phyloP scores from a whole-genome alignment of 2,888 invertebrate genomes.

The Trypoxylon attenuatum region DNA sequence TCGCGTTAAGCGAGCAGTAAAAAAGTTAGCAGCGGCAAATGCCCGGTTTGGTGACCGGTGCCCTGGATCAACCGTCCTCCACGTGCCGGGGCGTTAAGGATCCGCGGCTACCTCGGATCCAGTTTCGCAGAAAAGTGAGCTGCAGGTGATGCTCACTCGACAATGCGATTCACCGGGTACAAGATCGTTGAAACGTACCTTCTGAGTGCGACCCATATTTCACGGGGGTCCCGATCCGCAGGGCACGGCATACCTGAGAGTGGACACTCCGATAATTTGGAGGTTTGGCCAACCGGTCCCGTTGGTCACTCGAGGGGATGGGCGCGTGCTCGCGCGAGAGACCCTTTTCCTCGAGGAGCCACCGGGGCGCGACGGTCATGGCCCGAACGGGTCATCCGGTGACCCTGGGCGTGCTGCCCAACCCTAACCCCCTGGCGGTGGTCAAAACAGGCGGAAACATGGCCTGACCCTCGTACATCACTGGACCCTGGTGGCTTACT shows the following conservation, averaged over 20 bases:
- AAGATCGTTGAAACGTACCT: slow-evolving; percentile 64
- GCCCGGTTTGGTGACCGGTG: neutral
- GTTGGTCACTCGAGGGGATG: slow-evolving; percentile 16
- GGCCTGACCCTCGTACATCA: slow-evolving; percentile 73
- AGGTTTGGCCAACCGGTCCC: slow-evolving; percentile 28
- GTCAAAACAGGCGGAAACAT: slow-evolving; percentile 75
- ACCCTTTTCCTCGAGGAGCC: slow-evolving; percentile 48
- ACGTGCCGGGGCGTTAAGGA: neutral
- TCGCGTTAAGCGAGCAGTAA: neutral
- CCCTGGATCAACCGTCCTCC: neutral
- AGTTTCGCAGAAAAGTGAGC: slow-evolving; percentile 47
- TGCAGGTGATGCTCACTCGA: slow-evolving; percentile 61
- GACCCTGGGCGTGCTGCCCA: slow-evolving; percentile 72
- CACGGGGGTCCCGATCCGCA: slow-evolving; percentile 6
- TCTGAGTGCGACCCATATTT: slow-evolving; percentile 47
- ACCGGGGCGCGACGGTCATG: slow-evolving; percentile 64
- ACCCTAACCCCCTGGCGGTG: slow-evolving; percentile 71
- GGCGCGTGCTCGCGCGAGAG: slow-evolving; percentile 45
- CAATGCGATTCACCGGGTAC: slow-evolving; percentile 52
- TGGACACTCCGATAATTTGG: slow-evolving; percentile 52
- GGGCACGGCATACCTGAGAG: slow-evolving; percentile 31
- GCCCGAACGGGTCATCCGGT: slow-evolving; percentile 64
- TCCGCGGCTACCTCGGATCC: slow-evolving; percentile 36
- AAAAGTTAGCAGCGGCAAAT: neutral
- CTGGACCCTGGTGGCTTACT: slow-evolving; percentile 2